Evolutionary conservation across 2,113 vertebrate species (phyloP), one percentile per base, ranked within the genome.

Genomic region (Merops nubicus): DNA sequence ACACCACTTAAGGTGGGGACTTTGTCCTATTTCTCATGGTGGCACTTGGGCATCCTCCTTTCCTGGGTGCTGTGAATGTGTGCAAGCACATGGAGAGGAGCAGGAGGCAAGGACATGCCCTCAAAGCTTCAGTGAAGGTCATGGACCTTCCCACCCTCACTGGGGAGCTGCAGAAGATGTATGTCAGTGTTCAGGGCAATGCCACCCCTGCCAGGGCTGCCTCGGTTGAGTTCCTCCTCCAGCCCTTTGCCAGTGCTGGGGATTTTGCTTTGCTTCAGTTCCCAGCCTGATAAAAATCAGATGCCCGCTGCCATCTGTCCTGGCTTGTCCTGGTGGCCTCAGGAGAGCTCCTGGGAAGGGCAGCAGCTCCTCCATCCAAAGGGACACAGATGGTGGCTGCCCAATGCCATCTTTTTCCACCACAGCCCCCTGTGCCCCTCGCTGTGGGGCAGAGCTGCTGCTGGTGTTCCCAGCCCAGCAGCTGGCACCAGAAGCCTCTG

Each of bases 181-280:
- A 5, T 1, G 8, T 28, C 10, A 2, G 33, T 5, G 38, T 5
- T 76, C 4, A 3, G 1, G 7, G 42, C 1, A 29, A 22, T 56
- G 50, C 43, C 29, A 38, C 4, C 20, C 36, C 40, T 34, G 33
- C 50, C 43, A 4, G 3, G 31, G 67, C 43, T 45, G 21, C 25
- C 43, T 33, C 7, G 1, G 33, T 9, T 11, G 22, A 12, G 33
- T 64, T 72, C 50, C 15, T 73, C 34, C 69, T 76, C 48, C 18
- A 1, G 33, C 51, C 18, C 42, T 80, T 80, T 28, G 15, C 47
- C 82, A 67, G 47, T 3, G 0, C 13, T 4, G 8, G 51, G 29
- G 62, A n/a, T 47, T 51, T 50, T 67, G 62, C 40, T 92, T 67
- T 50, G 65, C 43, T 60, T 77, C 33, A 12, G 59, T 67, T 90